These are phyloP conservation scores for Ageneiosus marmoratus DNA, from an alignment of 2,113 vertebrate genomes.

Conservation along the genomic window DNA sequence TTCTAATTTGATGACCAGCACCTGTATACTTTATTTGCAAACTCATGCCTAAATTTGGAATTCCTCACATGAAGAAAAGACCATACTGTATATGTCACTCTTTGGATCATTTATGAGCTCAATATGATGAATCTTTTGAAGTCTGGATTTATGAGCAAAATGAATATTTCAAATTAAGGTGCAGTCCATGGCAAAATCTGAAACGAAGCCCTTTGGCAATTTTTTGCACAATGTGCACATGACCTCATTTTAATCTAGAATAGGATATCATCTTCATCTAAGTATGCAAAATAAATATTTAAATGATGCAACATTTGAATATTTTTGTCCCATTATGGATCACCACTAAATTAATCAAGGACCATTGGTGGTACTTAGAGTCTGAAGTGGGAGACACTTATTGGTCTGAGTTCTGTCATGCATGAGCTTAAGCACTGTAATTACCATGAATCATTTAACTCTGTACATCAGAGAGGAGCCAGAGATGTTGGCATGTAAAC, in stretches of 20 bases:
- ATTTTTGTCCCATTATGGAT: slow-evolving; percentile 51
- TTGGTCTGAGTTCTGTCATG: slow-evolving; percentile 61
- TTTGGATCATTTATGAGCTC: not conserved
- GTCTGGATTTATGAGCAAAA: slow-evolving; percentile 6
- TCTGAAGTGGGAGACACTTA: slow-evolving; percentile 57
- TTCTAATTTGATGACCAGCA: no score
- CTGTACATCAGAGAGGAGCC: slow-evolving; percentile 45
- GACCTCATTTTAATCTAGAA: not conserved
- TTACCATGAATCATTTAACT: slow-evolving; percentile 56
- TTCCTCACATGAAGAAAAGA: not conserved
- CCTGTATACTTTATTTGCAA: no score
- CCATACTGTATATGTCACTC: not conserved
- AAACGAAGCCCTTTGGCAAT: not conserved
- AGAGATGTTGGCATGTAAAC: not conserved
- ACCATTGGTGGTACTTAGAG: slow-evolving; percentile 39
- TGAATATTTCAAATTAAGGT: slow-evolving; percentile 7
- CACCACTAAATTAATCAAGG: slow-evolving; percentile 56
- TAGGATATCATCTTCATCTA: slow-evolving; percentile 10
- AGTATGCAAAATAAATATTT: slow-evolving; percentile 36
- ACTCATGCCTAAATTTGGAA: no score
- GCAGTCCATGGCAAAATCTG: not conserved
- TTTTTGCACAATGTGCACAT: not conserved
- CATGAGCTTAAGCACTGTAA: slow-evolving; percentile 47
- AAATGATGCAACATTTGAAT: slow-evolving; percentile 54
- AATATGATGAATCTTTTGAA: not conserved